Conservation (phyloP, 92 coral and sea anemone genomes). For the Epizoanthus scotinus region DNA sequence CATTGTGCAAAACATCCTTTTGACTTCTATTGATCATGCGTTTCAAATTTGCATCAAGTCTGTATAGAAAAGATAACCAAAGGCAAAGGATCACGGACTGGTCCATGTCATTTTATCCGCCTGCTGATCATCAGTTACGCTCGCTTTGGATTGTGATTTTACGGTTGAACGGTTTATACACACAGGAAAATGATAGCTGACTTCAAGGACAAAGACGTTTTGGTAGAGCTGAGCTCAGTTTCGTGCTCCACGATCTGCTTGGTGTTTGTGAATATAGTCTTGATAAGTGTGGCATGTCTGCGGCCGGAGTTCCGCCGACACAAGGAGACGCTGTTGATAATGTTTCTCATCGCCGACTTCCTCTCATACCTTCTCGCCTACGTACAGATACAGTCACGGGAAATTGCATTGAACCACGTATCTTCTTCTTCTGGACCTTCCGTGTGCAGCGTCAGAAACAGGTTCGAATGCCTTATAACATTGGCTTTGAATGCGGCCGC, state of each 20-base stretch:
- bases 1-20: neutral
- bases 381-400: conserved; percentile 2
- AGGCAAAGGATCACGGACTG: neutral
- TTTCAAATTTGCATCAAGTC: neutral
- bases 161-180: neutral
- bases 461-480: neutral
- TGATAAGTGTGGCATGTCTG: conserved; percentile 15
- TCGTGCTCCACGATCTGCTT: conserved; percentile 20
- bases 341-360: conserved; percentile 19
- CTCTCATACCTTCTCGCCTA: conserved; percentile 14
- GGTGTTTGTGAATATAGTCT: conserved; percentile 15
- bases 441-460: conserved; percentile 1
- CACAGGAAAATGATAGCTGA: neutral
- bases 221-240: conserved; percentile 11
- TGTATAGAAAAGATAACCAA: neutral
- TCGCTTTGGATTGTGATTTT: neutral
- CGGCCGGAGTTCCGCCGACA: conserved; percentile 34
- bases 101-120: neutral
- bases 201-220: neutral
- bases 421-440: neutral
- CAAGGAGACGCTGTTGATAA: conserved; percentile 12
- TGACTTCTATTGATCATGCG: neutral
- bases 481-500: neutral
- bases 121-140: neutral
- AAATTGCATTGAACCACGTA: neutral